A percentile compares a stretch with the other conserved stretches of the same genome.
Conservation (phyloP, 1,140 invertebrate genomes). For the Stegodyphus dumicola region DNA sequence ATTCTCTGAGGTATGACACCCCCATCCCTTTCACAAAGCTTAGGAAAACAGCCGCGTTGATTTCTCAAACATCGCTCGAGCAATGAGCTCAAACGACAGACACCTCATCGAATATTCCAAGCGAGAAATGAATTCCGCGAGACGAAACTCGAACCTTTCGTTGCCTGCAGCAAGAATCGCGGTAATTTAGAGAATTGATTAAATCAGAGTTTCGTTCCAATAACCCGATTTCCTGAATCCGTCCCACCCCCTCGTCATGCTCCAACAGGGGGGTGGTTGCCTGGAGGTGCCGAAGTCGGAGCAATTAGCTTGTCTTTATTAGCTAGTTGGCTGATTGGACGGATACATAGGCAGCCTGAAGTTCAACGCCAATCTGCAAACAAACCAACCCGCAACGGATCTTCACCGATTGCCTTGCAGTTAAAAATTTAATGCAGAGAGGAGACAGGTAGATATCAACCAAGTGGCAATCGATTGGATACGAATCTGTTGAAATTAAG, state of each 20-base stretch:
- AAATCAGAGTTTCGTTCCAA: slow-evolving; percentile 30
- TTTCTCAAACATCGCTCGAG: no score
- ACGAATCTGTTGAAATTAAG: no score
- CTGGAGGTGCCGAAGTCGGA: slow-evolving; percentile 10
- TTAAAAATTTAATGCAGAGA: slow-evolving; percentile 20
- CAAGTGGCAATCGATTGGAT: no score
- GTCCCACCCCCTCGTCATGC: neutral
- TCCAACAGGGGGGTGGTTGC: neutral
- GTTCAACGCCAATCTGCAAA: slow-evolving; percentile 14
- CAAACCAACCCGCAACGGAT: neutral
- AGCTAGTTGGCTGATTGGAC: slow-evolving; percentile 38
- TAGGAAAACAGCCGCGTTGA: no score
- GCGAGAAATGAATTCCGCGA: neutral
- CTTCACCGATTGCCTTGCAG: neutral
- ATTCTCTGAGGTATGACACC: no score
- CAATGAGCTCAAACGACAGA: no score
- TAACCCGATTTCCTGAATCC: slow-evolving; percentile 8
- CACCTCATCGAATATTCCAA: no score
- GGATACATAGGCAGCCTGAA: neutral
- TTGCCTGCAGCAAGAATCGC: neutral
- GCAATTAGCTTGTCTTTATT: slow-evolving; percentile 49
- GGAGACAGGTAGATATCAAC: neutral
- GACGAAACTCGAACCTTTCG: neutral
- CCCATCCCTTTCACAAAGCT: no score
- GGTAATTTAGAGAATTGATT: slow-evolving; percentile 48